Evolutionary conservation across 2,888 invertebrate species (phyloP).

Genomic region (Dascillus cervinus): DNA sequence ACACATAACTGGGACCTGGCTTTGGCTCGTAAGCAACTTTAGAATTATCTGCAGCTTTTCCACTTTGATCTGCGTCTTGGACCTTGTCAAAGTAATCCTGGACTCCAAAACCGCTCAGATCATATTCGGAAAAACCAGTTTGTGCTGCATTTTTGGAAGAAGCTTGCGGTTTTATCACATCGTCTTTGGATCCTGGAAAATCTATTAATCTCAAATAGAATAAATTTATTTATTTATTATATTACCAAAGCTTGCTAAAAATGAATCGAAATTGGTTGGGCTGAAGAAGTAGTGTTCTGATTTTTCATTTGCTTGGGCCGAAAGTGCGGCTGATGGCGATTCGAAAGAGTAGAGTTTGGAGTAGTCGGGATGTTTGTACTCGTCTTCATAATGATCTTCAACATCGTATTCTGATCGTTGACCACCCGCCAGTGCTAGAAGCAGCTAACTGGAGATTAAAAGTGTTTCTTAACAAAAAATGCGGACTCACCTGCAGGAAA

Average conservation of each 20-base stretch:
- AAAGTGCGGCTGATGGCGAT: slow-evolving; percentile 18
- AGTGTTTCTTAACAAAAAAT: no score
- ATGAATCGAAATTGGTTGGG: slow-evolving; percentile 50
- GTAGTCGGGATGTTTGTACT: slow-evolving; percentile 29
- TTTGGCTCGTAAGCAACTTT: slow-evolving; percentile 21
- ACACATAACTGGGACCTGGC: slow-evolving; percentile 33
- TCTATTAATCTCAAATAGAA: no score
- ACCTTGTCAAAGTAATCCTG: slow-evolving; percentile 38
- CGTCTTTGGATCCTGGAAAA: no score
- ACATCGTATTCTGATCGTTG: slow-evolving; percentile 26
- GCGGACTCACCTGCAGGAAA: slow-evolving; percentile 29
- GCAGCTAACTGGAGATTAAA: no score
- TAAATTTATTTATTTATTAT: no score
- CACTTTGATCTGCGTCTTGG: slow-evolving; percentile 19
- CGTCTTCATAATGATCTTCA: slow-evolving; percentile 23
- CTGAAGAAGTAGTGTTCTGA: slow-evolving; percentile 30
- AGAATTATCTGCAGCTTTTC: slow-evolving; percentile 17
- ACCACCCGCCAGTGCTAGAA: slow-evolving; percentile 11
- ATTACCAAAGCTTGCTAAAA: slow-evolving; percentile 45
- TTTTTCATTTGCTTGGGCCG: slow-evolving; percentile 10
- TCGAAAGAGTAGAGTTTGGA: slow-evolving; percentile 34
- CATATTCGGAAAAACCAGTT: slow-evolving; percentile 6
- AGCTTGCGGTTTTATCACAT: slow-evolving; percentile 12
- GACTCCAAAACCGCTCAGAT: slow-evolving; percentile 21
- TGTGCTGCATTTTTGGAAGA: slow-evolving; percentile 2